A percentile compares a stretch with the other conserved stretches of the same genome.
phyloP scores from a whole-genome alignment of 2,797 vertebrate species.

The Lepilemur septentrionalis region DNA sequence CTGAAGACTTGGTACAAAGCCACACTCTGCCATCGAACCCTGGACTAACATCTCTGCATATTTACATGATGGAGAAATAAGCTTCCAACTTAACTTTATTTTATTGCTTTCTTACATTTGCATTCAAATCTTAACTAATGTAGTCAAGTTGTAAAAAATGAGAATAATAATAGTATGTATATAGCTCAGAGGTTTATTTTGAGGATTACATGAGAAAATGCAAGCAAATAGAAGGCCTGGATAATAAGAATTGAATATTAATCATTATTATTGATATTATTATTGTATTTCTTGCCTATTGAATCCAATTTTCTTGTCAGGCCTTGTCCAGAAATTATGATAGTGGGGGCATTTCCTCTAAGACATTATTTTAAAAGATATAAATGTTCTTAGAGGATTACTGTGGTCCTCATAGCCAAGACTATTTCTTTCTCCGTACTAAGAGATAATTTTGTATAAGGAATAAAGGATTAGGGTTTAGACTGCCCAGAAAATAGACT shows the following conservation, averaged over 20 bases:
- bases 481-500: not conserved
- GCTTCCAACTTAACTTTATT: not conserved
- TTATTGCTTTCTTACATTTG: slow-evolving; percentile 33
- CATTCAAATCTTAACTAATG: slow-evolving; percentile 44
- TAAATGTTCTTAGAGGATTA: not conserved
- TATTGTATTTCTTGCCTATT: slow-evolving; percentile 38
- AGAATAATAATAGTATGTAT: slow-evolving; percentile 17
- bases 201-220: slow-evolving; percentile 48
- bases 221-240: not conserved
- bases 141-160: slow-evolving; percentile 44
- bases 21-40: not conserved
- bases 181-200: slow-evolving; percentile 37
- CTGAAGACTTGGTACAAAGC: not conserved
- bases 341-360: slow-evolving; percentile 41
- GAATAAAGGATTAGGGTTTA: slow-evolving; percentile 13
- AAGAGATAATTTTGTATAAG: slow-evolving; percentile 20
- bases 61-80: not conserved
- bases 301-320: slow-evolving; percentile 59
- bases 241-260: slow-evolving; percentile 52
- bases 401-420: not conserved
- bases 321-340: slow-evolving; percentile 18
- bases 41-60: not conserved
- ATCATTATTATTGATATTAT: slow-evolving; percentile 55
- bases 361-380: slow-evolving; percentile 46
- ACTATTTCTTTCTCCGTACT: not conserved